Evolutionary conservation across 2,888 invertebrate genomes (phyloP).

Genomic region (Onthophagus sagittarius): DNA sequence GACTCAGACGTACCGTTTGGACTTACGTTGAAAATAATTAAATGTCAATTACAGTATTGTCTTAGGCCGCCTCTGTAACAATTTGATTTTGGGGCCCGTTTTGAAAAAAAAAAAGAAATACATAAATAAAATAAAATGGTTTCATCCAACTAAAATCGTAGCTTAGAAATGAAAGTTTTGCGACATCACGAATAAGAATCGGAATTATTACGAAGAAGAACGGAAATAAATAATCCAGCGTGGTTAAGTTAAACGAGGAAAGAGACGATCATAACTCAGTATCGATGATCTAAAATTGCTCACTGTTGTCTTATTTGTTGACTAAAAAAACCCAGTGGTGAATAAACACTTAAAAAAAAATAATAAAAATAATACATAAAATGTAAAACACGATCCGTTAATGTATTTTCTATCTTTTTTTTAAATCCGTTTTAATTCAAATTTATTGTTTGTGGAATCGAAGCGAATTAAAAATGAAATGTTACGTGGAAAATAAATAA

Average conservation of each 20-base stretch:
- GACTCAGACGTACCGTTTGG: neutral
- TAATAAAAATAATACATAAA: conserved; percentile 5
- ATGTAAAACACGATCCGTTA: neutral
- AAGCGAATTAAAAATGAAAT: conserved; percentile 24
- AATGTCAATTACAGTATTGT: conserved; percentile 47
- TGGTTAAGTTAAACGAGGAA: conserved; percentile 25
- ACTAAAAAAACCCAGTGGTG: neutral
- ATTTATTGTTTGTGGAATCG: conserved; percentile 15
- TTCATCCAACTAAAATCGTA: neutral
- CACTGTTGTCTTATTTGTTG: conserved; percentile 45
- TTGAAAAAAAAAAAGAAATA: too few species aligned
- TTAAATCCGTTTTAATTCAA: neutral
- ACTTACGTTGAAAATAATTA: conserved; percentile 38
- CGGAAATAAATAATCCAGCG: conserved; percentile 27
- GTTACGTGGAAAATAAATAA: too few species aligned
- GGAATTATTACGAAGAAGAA: neutral
- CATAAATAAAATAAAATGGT: neutral
- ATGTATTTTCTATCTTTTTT: neutral
- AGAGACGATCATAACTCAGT: neutral
- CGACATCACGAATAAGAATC: neutral
- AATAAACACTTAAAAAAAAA: neutral
- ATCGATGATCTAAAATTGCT: conserved; percentile 38
- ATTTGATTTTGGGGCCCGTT: conserved; percentile 18
- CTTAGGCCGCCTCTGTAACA: conserved; percentile 23
- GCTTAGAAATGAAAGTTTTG: neutral